Evolutionary conservation across 2,888 invertebrate species (phyloP).

Genomic region (Drosophila ezoana): DNA sequence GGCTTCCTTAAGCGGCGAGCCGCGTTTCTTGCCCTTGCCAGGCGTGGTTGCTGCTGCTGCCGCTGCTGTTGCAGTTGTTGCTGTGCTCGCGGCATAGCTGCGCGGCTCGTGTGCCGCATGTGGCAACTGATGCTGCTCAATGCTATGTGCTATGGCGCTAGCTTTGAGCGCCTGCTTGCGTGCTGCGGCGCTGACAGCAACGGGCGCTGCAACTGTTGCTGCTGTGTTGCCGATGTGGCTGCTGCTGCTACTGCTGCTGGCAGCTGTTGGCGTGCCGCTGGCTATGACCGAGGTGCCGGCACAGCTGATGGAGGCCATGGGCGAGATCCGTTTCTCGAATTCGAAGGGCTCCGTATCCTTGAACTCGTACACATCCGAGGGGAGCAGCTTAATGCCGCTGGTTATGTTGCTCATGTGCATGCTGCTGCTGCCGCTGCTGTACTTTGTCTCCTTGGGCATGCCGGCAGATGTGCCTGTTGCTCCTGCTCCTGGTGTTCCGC

Average conservation of each 20-base stretch:
- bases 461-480: not conserved
- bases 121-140: slow-evolving; percentile 49
- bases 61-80: slow-evolving; percentile 4
- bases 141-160: slow-evolving; percentile 41
- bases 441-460: slow-evolving; percentile 27
- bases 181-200: slow-evolving; percentile 27
- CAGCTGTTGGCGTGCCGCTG: slow-evolving; percentile 11
- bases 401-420: slow-evolving; percentile 8
- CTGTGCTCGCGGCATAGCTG: slow-evolving; percentile 9
- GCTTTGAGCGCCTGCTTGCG: slow-evolving; percentile 56
- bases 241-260: not conserved
- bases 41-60: not conserved
- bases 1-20: slow-evolving; percentile 81
- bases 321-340: slow-evolving; percentile 88
- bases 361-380: slow-evolving; percentile 92
- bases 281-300: slow-evolving; percentile 35
- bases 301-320: slow-evolving; percentile 58
- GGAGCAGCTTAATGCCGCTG: slow-evolving; percentile 51
- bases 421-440: slow-evolving; percentile 30
- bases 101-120: slow-evolving; percentile 9
- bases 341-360: slow-evolving; percentile 96
- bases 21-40: slow-evolving; percentile 77
- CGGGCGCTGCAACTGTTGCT: not conserved
- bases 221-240: not conserved
- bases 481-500: slow-evolving; percentile 42